Base-by-base conservation (phyloP, 1,140 invertebrate species). In the Gonioctena quinquepunctata region DNA sequence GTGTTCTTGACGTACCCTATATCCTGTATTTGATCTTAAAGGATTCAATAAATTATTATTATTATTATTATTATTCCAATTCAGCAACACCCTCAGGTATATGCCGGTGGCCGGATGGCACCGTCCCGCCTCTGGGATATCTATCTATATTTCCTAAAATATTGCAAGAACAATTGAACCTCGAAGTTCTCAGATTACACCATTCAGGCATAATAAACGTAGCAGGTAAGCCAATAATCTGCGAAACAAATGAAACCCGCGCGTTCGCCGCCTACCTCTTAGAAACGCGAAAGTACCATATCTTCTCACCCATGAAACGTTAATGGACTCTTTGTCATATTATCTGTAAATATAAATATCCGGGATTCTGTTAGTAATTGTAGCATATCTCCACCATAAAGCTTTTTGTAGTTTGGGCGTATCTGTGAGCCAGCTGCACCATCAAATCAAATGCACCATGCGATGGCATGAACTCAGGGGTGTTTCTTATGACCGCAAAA, bases 281-380 rank as follows among this genome's bases (percentile, higher is more conserved):
- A 42, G 52, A 54, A 19, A 54, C 18, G 19, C 22, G 52, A 54
- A 19, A 54, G 52, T 18, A 8, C 52, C 52, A 23, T 54, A 19
- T 54, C 52, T 54, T 54, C 52, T 21, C 11, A 54, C 18, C 22
- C 52, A 23, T 54, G 52, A 54, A 54, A 54, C 59, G 13, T 28
- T 61, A 61, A 61, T 61, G 59, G 59, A 6, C 59, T 33, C 59
- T 61, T 61, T 61, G 59, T 61, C 23, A 61, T 61, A 61, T 61
- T 61, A 61, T 61, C 59, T 61, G 59, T 61, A 33, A 61, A 61
- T 61, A 61, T 61, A 61, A 61, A 61, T 61, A 61, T 61, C 59
- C 59, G 59, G 52, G 59, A 61, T 61, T 61, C 59, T 18, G 59
- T 61, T 61, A 16, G 25, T 61, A 61, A 61, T 61, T 61, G 59